A percentile compares a stretch with the other conserved stretches of the same genome.
These are phyloP conservation scores for Chrysemys picta DNA, from an alignment of 2,113 vertebrate species.

Conservation along the genomic window DNA sequence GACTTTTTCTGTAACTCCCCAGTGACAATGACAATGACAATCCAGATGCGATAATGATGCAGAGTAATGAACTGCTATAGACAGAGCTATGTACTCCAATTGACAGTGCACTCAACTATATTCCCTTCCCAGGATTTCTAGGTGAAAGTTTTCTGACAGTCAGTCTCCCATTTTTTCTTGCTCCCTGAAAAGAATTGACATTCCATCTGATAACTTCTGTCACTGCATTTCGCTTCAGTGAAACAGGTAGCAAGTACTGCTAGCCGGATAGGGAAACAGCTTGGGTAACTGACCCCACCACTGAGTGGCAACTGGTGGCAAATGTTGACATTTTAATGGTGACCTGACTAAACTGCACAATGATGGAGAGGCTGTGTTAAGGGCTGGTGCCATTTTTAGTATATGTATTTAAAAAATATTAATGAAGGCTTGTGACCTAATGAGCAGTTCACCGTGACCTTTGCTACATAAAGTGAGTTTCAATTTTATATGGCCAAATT, in stretches of 20 bases:
- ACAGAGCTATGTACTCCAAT: neutral
- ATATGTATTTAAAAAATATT: neutral
- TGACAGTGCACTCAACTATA: neutral
- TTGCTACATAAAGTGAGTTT: neutral
- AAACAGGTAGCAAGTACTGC: neutral
- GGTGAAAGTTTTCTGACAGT: neutral
- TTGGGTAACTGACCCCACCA: neutral
- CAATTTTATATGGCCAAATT: neutral
- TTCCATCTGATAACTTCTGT: neutral
- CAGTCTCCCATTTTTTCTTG: neutral
- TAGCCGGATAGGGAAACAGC: neutral
- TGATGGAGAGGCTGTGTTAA: neutral
- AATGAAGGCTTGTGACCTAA: neutral
- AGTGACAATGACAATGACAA: neutral
- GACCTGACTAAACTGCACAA: neutral
- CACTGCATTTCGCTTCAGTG: neutral
- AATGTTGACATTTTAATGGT: conserved; percentile 22
- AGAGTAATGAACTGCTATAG: neutral
- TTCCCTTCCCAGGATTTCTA: neutral
- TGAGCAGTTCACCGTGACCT: neutral
- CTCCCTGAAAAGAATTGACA: neutral
- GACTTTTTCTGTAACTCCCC: neutral
- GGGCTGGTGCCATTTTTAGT: neutral
- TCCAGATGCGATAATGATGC: rapidly evolving
- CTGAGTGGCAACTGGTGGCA: neutral